phyloP scores from a whole-genome alignment of 2,888 invertebrate genomes.

The Pandemis corylana region DNA sequence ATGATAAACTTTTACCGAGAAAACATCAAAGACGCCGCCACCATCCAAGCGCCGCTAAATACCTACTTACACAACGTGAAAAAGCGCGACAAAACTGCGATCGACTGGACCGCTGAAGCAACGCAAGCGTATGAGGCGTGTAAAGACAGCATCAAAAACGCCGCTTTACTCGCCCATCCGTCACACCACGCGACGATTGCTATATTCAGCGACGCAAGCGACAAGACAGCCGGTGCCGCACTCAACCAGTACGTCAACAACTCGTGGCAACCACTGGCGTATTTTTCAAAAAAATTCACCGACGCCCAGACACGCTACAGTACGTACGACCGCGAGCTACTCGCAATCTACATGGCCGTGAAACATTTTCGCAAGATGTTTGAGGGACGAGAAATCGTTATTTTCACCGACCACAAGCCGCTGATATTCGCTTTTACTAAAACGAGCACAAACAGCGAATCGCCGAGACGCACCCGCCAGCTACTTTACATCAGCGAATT shows the following conservation, averaged over 20 bases:
- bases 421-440: no score
- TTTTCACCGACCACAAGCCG: no score
- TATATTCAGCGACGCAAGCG: neutral
- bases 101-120: neutral
- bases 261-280: neutral
- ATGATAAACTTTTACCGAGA: conserved; percentile 49
- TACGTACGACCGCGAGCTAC: neutral
- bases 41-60: conserved; percentile 48
- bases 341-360: neutral
- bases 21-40: conserved; percentile 53
- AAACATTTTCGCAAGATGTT: neutral
- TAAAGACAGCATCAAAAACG: neutral
- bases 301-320: neutral
- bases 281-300: neutral
- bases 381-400: neutral
- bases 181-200: neutral
- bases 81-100: neutral
- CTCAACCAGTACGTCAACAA: neutral
- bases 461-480: neutral
- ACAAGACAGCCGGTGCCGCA: neutral
- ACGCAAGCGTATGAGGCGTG: neutral
- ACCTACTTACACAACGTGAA: neutral
- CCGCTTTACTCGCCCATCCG: neutral
- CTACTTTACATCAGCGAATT: no score
- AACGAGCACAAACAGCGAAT: no score